phyloP scores from a whole-genome alignment of 2,797 vertebrate species.

The Tenualosa thibaudeaui region DNA sequence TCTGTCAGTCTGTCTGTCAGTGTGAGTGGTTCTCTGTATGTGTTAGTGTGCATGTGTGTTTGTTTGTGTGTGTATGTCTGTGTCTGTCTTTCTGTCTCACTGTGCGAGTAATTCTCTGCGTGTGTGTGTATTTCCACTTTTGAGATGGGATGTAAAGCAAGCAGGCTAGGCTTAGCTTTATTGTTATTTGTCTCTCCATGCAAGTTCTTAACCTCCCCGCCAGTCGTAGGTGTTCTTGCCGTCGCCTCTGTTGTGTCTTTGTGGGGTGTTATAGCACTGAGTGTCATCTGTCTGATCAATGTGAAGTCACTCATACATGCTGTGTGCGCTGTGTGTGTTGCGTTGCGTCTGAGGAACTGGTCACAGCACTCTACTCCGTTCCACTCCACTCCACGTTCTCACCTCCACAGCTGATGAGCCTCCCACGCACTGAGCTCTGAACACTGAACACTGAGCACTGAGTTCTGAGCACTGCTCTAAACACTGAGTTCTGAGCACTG shows the following conservation, averaged over 20 bases:
- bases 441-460: too few relatives aligned
- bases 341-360: not conserved
- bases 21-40: not conserved
- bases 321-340: not conserved
- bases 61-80: not conserved
- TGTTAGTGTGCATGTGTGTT: not conserved
- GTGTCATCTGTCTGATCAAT: conserved; percentile 18
- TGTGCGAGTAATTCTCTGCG: not conserved
- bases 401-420: conserved; percentile 28
- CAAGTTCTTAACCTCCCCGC: not conserved
- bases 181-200: not conserved
- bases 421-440: not conserved
- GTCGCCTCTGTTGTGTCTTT: not conserved
- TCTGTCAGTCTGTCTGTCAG: not conserved
- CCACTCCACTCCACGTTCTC: conserved; percentile 20
- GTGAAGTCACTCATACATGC: conserved; percentile 38
- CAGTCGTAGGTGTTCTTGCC: not conserved
- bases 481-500: too few relatives aligned
- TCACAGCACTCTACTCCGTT: conserved; percentile 28
- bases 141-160: too few relatives aligned
- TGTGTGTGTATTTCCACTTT: too few relatives aligned
- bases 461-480: too few relatives aligned
- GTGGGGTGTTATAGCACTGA: not conserved
- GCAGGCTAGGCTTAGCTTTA: not conserved
- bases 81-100: not conserved